These are phyloP conservation scores for Semotilus atromaculatus DNA, from an alignment of 2,797 vertebrate genomes.

Conservation along the genomic window DNA sequence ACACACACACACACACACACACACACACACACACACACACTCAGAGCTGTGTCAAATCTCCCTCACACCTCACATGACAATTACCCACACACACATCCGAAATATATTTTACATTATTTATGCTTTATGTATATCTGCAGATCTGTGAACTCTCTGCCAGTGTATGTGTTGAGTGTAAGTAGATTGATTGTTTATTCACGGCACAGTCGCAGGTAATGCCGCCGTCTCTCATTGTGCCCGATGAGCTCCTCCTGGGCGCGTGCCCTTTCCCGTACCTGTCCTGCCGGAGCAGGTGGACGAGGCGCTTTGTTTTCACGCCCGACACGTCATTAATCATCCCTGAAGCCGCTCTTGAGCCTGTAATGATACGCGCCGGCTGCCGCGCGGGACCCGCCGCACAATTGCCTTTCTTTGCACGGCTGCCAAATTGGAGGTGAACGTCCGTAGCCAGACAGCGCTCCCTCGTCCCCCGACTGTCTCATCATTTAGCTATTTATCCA, in stretches of 20 bases:
- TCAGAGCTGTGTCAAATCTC: slow-evolving; percentile 93
- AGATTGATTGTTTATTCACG: slow-evolving; percentile 75
- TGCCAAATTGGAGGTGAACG: slow-evolving; percentile 99
- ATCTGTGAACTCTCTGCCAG: not conserved
- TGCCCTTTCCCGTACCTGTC: slow-evolving; percentile 88
- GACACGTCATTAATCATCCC: slow-evolving; percentile 97
- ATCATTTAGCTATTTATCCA: slow-evolving; percentile 99
- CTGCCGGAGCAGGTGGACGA: slow-evolving; percentile 97
- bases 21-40: slow-evolving; percentile 66
- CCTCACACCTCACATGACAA: slow-evolving; percentile 75
- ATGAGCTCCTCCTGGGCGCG: slow-evolving; percentile 82
- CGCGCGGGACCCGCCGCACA: slow-evolving; percentile 92
- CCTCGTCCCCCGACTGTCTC: slow-evolving; percentile 97
- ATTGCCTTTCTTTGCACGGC: slow-evolving; percentile 97
- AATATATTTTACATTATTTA: slow-evolving; percentile 28
- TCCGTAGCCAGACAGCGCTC: slow-evolving; percentile 94
- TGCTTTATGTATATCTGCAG: slow-evolving; percentile 1
- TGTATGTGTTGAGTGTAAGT: not conserved
- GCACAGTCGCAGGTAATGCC: slow-evolving; percentile 67
- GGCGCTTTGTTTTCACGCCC: slow-evolving; percentile 93
- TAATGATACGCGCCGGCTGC: slow-evolving; percentile 99
- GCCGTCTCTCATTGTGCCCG: slow-evolving; percentile 68
- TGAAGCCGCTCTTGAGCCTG: slow-evolving; percentile 98
- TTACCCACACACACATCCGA: slow-evolving; percentile 68
- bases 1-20: no score